Evolutionary conservation across 2,113 vertebrate genomes (phyloP), one percentile per base, ranked within the genome.

Genomic region (Atherinomorus stipes): DNA sequence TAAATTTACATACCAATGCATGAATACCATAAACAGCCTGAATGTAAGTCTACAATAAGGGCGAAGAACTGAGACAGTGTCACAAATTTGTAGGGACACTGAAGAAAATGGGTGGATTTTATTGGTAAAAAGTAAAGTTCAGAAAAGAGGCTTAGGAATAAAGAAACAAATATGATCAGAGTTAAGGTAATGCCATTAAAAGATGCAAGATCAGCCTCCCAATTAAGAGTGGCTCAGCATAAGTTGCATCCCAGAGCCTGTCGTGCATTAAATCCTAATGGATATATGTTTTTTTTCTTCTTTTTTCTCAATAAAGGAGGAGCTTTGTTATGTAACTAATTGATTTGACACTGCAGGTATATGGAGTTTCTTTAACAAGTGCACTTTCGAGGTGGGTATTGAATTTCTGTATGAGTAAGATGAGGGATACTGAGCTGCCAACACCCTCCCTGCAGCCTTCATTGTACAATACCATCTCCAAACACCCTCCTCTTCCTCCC

Each of bases 1-100:
- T 23, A 44, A 59, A 94, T 94, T 93, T 88, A 85, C 93, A 93
- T 93, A 92, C 89, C 88, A 92, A 93, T 91, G 57, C 80, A 37
- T n/a, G 56, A 81, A 76, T 72, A 45, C 64, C 51, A 74, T 71
- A 84, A 85, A 80, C 75, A 69, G 54, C 67, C 64, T 62, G 38
- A 72, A 49, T 60, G 71, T 85, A 82, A 84, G n/a, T 70, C 80
- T 78, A 65, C 62, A 68, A 68, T 23, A 66, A 51, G 21, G 78
- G 50, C 56, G 47, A 61, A 31, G 2, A 26, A 31, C 22, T 23
- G 44, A 74, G 44, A 21, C 28, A 67, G 58, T 42, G 12, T 68
- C 51, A 50, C 70, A 7, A 23, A 22, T 18, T 51, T 81, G 49
- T 71, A n/a, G 42, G n/a, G 4, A 64, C 4, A 25, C 26, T 44